Conservation (phyloP, 2,888 invertebrate species). For the Tachina grossa region DNA sequence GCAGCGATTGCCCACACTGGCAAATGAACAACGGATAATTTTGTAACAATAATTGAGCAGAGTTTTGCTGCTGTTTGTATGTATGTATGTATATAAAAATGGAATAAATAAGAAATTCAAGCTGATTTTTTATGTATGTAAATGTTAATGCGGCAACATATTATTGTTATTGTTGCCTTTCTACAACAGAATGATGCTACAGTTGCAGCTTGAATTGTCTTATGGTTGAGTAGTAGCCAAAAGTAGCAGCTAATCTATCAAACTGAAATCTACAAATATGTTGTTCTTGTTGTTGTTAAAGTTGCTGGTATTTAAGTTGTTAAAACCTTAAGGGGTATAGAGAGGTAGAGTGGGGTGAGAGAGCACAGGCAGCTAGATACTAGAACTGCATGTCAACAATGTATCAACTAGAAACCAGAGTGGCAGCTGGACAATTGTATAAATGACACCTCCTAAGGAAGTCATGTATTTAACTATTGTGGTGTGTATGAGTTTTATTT, state of each 20-base stretch:
- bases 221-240: slow-evolving; percentile 29
- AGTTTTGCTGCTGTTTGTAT: slow-evolving; percentile 78
- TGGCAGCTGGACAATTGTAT: slow-evolving; percentile 73
- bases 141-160: slow-evolving; percentile 33
- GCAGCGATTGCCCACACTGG: slow-evolving; percentile 74
- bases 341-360: background rate
- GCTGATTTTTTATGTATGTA: slow-evolving; percentile 58
- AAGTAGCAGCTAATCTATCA: slow-evolving; percentile 70
- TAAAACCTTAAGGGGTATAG: background rate
- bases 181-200: slow-evolving; percentile 18
- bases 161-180: slow-evolving; percentile 12
- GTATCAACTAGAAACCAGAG: slow-evolving; percentile 59
- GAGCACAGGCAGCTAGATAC: background rate
- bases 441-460: slow-evolving; percentile 72
- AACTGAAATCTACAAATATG: slow-evolving; percentile 46
- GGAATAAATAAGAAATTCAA: slow-evolving; percentile 36
- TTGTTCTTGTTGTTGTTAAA: background rate
- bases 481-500: background rate
- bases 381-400: slow-evolving; percentile 64
- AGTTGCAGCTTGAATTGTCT: slow-evolving; percentile 47
- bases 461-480: slow-evolving; percentile 17
- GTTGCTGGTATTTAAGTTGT: slow-evolving; percentile 38
- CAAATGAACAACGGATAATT: slow-evolving; percentile 76
- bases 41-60: slow-evolving; percentile 79
- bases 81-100: slow-evolving; percentile 45